Percentiles rank a stretch among this genome's conserved stretches.
Conservation (phyloP, 1,140 invertebrate genomes). For the Bombus confusus region DNA sequence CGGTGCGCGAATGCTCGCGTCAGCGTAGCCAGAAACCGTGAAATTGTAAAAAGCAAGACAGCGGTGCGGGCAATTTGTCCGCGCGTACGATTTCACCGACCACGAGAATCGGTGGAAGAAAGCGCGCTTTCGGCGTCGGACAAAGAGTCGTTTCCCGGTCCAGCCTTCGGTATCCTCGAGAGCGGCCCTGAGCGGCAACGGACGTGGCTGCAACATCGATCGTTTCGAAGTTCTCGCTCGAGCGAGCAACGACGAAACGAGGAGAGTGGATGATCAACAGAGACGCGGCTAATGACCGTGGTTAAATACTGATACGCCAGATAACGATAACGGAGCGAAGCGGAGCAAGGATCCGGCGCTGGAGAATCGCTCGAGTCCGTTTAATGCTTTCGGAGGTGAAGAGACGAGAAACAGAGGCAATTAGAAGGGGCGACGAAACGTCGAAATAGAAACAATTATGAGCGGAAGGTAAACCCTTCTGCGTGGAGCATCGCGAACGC, state of each 20-base stretch:
- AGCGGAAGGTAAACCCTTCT: constrained; percentile 60
- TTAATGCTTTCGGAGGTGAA: constrained; percentile 48
- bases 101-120: background rate
- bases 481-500: constrained; percentile 46
- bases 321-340: background rate
- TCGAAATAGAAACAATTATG: constrained; percentile 64
- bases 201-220: background rate
- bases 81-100: too few species aligned
- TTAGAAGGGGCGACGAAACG: constrained; percentile 55
- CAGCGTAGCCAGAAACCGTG: constrained; percentile 3
- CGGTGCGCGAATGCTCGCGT: background rate
- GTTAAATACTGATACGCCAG: constrained; percentile 16
- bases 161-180: background rate
- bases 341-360: background rate
- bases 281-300: background rate
- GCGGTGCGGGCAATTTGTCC: background rate
- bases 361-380: background rate
- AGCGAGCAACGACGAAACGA: background rate
- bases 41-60: constrained; percentile 24
- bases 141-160: background rate
- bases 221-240: background rate
- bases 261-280: background rate
- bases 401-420: constrained; percentile 59
- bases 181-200: too few species aligned
- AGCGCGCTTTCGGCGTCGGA: background rate